A percentile compares a stretch with the other conserved stretches of the same genome.
These are phyloP conservation scores for Sarcophaga bullata DNA, from an alignment of 1,140 invertebrate species.

Conservation along the genomic window DNA sequence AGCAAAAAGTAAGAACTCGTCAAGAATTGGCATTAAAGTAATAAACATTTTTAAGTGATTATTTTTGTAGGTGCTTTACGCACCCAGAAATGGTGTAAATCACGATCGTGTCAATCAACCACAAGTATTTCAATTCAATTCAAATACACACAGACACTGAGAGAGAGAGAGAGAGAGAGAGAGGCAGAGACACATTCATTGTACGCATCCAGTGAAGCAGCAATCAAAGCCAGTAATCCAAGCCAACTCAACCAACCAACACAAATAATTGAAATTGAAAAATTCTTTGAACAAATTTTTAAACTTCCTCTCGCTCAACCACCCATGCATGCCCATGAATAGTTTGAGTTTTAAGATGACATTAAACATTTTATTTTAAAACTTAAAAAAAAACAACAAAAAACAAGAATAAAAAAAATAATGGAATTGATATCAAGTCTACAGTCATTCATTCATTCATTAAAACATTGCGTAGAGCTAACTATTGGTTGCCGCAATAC, in stretches of 20 bases:
- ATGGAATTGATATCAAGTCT: not conserved
- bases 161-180: no score
- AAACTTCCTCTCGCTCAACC: not conserved
- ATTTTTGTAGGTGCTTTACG: slow-evolving; percentile 34
- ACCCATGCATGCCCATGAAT: not conserved
- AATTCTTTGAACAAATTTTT: slow-evolving; percentile 25
- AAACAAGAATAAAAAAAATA: no score
- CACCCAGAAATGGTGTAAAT: slow-evolving; percentile 34
- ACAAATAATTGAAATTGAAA: slow-evolving; percentile 15
- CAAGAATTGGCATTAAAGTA: not conserved
- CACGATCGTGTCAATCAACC: slow-evolving; percentile 35
- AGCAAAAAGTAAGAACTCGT: not conserved
- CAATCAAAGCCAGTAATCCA: no score
- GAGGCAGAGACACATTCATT: no score
- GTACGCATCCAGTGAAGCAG: no score
- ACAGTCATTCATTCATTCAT: slow-evolving; percentile 4
- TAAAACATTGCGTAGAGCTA: not conserved
- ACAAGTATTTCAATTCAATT: not conserved
- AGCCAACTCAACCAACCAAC: not conserved
- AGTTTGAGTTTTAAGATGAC: slow-evolving; percentile 25
- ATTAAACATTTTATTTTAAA: slow-evolving; percentile 35
- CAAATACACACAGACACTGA: not conserved
- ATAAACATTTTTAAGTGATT: slow-evolving; percentile 33
- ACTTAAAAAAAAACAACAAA: not conserved
- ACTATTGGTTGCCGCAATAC: no score